Conservation (phyloP, 2,113 vertebrate species). For the Mormyrus lacerda region DNA sequence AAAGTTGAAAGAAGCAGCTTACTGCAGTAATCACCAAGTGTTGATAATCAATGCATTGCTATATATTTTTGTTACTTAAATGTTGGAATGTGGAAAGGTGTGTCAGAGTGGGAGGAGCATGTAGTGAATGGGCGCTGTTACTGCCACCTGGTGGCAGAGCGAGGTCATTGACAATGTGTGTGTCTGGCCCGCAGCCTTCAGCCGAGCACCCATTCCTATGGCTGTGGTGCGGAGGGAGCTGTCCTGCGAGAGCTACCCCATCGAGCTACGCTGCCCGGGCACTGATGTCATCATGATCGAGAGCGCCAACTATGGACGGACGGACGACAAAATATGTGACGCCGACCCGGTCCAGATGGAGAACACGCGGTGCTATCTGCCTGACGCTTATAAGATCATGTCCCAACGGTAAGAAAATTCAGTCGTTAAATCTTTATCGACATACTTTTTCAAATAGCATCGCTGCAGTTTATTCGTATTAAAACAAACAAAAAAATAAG, state of each 20-base stretch:
- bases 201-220: slow-evolving; percentile 92
- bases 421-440: not conserved
- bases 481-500: not conserved
- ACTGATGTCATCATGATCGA: slow-evolving; percentile 99
- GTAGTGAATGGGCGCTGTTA: not conserved
- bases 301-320: slow-evolving; percentile 97
- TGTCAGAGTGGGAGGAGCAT: not conserved
- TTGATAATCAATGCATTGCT: not conserved
- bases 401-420: slow-evolving; percentile 75
- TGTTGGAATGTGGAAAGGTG: not conserved
- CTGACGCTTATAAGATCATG: slow-evolving; percentile 99
- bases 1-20: not conserved
- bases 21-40: not conserved
- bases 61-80: not conserved
- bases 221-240: slow-evolving; percentile 94
- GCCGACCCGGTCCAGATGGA: slow-evolving; percentile 99
- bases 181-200: slow-evolving; percentile 62
- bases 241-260: slow-evolving; percentile 98
- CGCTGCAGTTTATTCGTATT: not conserved
- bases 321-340: slow-evolving; percentile 97
- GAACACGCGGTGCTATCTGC: slow-evolving; percentile 96
- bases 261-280: slow-evolving; percentile 94
- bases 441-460: not conserved
- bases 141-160: not conserved
- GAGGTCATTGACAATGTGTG: not conserved